phyloP scores from a whole-genome alignment of 2,113 vertebrate genomes.

The Rhinopomastus cyanomelas region DNA sequence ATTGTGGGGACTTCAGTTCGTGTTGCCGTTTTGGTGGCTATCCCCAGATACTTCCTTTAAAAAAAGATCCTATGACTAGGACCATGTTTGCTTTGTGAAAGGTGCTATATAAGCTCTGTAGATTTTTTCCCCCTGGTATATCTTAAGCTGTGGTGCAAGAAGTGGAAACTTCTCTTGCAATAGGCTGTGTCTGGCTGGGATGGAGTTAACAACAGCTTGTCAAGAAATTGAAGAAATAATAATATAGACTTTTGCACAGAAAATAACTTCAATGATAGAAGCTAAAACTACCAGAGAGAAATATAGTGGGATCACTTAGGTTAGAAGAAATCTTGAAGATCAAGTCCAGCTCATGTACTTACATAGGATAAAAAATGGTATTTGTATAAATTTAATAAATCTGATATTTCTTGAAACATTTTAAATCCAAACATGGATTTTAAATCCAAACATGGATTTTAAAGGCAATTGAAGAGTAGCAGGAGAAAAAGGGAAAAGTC shows the following conservation, averaged over 20 bases:
- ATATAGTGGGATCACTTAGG: not conserved
- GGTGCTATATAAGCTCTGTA: not conserved
- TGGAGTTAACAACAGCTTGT: not conserved
- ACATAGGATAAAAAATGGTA: not conserved
- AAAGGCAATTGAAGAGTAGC: not conserved
- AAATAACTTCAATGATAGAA: not conserved
- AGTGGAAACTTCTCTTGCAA: not conserved
- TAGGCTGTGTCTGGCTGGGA: not conserved
- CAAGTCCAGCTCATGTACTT: not conserved
- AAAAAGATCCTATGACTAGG: not conserved
- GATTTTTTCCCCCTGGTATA: not conserved
- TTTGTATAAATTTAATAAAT: not conserved
- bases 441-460: not conserved
- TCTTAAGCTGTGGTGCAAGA: not conserved
- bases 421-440: not conserved
- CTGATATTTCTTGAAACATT: not conserved
- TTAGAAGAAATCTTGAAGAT: not conserved
- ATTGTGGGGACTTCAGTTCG: not conserved
- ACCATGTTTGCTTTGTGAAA: not conserved
- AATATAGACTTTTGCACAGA: not conserved
- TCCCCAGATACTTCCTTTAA: not conserved
- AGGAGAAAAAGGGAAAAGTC: not conserved
- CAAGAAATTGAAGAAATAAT: not conserved
- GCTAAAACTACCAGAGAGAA: not conserved
- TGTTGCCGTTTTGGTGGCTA: not conserved